Evolutionary conservation across 53 echinoderm and acorn worm genomes (phyloP), one percentile per base, ranked within the genome.

Genomic region (Antedon mediterranea): DNA sequence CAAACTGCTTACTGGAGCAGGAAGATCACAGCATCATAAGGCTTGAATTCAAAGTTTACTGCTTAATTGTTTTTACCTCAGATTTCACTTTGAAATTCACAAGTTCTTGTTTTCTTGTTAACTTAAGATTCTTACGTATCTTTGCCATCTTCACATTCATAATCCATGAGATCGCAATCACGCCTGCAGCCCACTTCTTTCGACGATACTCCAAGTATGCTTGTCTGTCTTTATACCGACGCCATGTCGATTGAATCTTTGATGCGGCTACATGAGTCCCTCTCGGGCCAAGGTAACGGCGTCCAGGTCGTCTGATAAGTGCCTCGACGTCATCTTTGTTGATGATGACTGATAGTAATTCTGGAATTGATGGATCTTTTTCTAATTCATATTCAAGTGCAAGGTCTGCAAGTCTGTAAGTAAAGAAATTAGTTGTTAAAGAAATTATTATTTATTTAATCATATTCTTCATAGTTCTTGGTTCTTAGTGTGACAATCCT

Each of bases 61-160:
- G 37, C 11, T 37, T 37, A 33, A 78, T 0, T 78, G 0, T 28
- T 3, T 41, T 18, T 79, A 94, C 94, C 94, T 94, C 88, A 23
- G 83, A 70, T 30, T 80, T 78, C 13, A 81, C 78, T 34, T 91
- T 80, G 78, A 91, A 87, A 0, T 83, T 76, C 73, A 89, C 87
- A 31, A 94, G 84, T 43, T 94, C 87, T n/a, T 32, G 76, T 72
- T 83, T 82, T 74, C 91, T 85, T 0, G 85, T 79, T n/a, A 76
- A 33, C 81, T 94, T 94, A 70, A 94, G 85, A 78, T 94, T 91
- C 73, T 87, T 85, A 30, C 90, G 82, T 26, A 94, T 85, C 87
- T 87, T 94, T 28, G 94, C 84, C 91, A 94, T 90, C 87, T 94
- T 94, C 79, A 94, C 94, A 77, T 89, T 89, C 94, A 94, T 94